Base-by-base conservation (phyloP, 2,888 invertebrate genomes). In the Agrilus biguttatus region DNA sequence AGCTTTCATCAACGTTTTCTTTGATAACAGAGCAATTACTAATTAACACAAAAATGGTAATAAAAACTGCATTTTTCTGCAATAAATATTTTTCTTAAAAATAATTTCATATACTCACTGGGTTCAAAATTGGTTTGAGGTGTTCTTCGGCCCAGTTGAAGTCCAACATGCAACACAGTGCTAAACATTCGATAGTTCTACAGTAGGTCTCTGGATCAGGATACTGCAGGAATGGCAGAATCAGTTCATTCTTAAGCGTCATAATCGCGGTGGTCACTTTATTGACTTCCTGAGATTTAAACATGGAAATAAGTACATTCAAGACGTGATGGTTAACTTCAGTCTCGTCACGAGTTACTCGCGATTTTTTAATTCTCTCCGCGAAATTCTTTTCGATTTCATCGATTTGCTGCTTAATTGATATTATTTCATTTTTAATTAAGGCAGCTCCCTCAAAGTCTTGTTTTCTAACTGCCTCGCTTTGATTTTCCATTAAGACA, bases 381-480 rank as follows among this genome's bases (percentile, higher is more conserved):
- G 41, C 40, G 37, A 43, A 45, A 36, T 42, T 37, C 14, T 37
- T 43, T 36, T 38, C 44, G 37, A 47, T 17, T 40, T 52, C 49
- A 12, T 52, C 49, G 12, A 58, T 38, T 48, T 56, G 43, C 6
- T 41, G 43, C 28, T 52, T 51, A 14, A 51, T 35, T 34, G 51
- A 39, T 5, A 42, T 40, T 3, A 58, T 43, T 46, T 55, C 46
- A 3, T 45, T 46, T 41, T 56, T 52, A 17, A 56, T 37, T 33
- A 41, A 14, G 12, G 49, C 45, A 7, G 56, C 58, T 43, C 49
- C 53, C 35, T 51, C 39, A 39, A 47, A 59, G 35, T 58, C 54
- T 42, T 53, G 45, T 10, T 43, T 47, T 14, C 50, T 47, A 10
- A 55, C 41, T 1, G 58, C 61, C 41, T 53, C 52, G 39, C 57